phyloP scores from a whole-genome alignment of 1,140 invertebrate genomes.

The Aphelenchoides fujianensis region DNA sequence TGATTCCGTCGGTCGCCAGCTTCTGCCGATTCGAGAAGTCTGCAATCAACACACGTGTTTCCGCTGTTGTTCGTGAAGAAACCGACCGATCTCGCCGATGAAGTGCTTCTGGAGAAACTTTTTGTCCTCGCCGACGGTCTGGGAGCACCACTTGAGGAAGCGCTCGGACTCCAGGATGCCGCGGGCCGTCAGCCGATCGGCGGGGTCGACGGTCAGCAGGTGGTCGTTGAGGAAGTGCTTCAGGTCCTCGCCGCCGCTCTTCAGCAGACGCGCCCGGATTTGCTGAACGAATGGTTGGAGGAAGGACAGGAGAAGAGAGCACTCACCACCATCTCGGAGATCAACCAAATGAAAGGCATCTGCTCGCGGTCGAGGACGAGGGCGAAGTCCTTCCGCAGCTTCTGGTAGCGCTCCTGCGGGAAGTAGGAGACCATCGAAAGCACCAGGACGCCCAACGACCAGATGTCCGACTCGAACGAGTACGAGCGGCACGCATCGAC shows the following conservation, averaged over 20 bases:
- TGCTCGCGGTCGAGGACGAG: constrained; percentile 37
- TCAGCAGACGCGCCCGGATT: constrained; percentile 41
- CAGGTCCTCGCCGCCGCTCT: constrained; percentile 41
- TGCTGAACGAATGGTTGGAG: constrained; percentile 29
- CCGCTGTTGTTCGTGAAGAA: too few species aligned
- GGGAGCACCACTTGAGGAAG: constrained; percentile 37
- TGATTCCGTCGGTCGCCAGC: constrained; percentile 28
- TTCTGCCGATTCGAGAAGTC: constrained; percentile 42
- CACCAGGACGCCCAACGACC: constrained; percentile 42
- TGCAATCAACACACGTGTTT: too few species aligned
- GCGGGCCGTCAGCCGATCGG: constrained; percentile 21
- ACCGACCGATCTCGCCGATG: constrained; percentile 41
- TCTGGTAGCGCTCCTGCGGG: constrained; percentile 33
- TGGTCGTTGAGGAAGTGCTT: constrained; percentile 39
- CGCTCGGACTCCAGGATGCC: constrained; percentile 27
- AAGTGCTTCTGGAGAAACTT: constrained; percentile 33
- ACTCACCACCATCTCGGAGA: constrained; percentile 41
- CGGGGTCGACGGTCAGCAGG: constrained; percentile 31
- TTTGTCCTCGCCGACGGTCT: constrained; percentile 29
- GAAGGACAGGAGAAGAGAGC: neutral
- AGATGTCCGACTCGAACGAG: constrained; percentile 37
- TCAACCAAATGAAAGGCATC: constrained; percentile 44
- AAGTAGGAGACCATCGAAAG: constrained; percentile 42
- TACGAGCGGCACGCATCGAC: constrained; percentile 22
- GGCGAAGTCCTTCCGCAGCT: constrained; percentile 43